These are phyloP conservation scores for Amia ocellicauda DNA, from an alignment of 2,113 vertebrate species.

Conservation along the genomic window DNA sequence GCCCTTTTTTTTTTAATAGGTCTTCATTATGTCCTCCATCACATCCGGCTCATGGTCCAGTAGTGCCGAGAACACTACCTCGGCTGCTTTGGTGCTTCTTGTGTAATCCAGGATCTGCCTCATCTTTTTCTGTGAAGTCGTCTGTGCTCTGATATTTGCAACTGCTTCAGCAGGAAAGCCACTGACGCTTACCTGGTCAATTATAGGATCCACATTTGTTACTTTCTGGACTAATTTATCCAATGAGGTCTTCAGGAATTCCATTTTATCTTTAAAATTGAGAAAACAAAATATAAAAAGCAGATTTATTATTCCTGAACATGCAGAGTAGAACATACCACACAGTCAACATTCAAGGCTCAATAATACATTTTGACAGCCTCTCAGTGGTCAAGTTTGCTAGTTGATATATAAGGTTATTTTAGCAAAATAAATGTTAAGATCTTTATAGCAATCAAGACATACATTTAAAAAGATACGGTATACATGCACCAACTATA, in stretches of 20 bases:
- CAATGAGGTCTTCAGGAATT: constrained; percentile 19
- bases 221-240: constrained; percentile 16
- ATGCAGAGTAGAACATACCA: not conserved
- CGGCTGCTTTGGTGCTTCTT: constrained; percentile 15
- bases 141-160: constrained; percentile 13
- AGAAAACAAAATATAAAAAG: not conserved
- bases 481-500: not conserved
- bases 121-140: constrained; percentile 32
- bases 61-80: constrained; percentile 28
- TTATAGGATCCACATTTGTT: constrained; percentile 23
- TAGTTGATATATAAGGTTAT: too few relatives aligned
- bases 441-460: too few relatives aligned
- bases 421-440: too few relatives aligned
- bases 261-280: constrained; percentile 15
- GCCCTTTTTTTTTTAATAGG: constrained; percentile 3
- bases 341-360: too few relatives aligned
- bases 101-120: constrained; percentile 25
- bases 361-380: too few relatives aligned
- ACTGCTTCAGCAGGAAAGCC: not conserved
- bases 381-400: too few relatives aligned
- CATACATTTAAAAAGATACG: too few relatives aligned
- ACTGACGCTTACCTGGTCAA: constrained; percentile 26
- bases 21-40: constrained; percentile 27
- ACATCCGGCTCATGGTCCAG: constrained; percentile 1
- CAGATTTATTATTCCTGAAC: not conserved